Conservation (phyloP, 2,797 vertebrate genomes). For the Molossus alvarezi region DNA sequence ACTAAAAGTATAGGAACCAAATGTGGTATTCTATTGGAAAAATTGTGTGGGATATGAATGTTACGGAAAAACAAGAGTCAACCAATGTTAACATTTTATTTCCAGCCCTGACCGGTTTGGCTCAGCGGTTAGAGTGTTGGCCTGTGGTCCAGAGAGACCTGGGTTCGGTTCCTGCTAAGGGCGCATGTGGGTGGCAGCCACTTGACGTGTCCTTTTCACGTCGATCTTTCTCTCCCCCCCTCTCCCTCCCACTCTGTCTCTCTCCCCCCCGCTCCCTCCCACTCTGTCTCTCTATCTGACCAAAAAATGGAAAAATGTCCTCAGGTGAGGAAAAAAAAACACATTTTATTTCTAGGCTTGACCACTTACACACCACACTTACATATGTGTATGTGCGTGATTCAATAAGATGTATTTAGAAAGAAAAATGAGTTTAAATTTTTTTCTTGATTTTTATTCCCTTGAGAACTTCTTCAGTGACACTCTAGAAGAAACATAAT, state of each 20-base stretch:
- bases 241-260: too few relatives aligned
- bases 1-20: conserved; percentile 16
- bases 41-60: neutral
- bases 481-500: neutral
- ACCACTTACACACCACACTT: neutral
- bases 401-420: conserved; percentile 6
- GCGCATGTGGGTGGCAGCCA: too few relatives aligned
- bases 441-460: neutral
- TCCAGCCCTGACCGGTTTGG: neutral
- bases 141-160: too few relatives aligned
- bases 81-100: neutral
- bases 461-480: neutral
- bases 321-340: too few relatives aligned
- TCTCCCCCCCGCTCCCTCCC: too few relatives aligned
- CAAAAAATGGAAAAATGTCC: too few relatives aligned
- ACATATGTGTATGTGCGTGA: neutral
- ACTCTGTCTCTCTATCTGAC: too few relatives aligned
- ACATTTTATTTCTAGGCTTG: conserved; percentile 40
- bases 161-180: too few relatives aligned
- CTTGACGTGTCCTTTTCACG: too few relatives aligned
- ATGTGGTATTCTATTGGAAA: neutral
- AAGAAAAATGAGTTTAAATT: conserved; percentile 9
- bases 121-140: too few relatives aligned
- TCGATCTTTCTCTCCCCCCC: too few relatives aligned
- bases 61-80: neutral